Percentiles rank a stretch among this genome's conserved stretches.
These are phyloP conservation scores for Solenopsis invicta DNA, from an alignment of 1,140 invertebrate genomes.

Conservation along the genomic window DNA sequence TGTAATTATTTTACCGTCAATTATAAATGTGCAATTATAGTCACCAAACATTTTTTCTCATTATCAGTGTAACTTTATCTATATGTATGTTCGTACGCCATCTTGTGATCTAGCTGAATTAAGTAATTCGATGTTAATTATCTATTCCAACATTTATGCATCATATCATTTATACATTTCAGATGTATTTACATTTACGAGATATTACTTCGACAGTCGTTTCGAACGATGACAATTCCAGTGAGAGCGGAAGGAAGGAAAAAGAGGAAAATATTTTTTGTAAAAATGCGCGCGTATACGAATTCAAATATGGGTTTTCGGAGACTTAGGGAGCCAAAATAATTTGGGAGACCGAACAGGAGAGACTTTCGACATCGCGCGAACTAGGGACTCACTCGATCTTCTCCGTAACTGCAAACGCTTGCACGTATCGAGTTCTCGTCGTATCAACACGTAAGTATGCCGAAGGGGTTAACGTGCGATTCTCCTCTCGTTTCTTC, in stretches of 20 bases:
- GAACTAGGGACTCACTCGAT: neutral
- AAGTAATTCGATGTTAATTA: too few species aligned
- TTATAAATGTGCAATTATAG: too few species aligned
- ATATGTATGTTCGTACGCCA: too few species aligned
- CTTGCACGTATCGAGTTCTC: neutral
- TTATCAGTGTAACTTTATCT: too few species aligned
- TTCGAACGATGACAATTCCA: too few species aligned
- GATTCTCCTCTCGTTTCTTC: neutral
- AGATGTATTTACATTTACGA: neutral
- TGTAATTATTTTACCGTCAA: too few species aligned
- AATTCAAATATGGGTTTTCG: neutral
- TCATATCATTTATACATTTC: neutral
- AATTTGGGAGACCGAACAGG: neutral
- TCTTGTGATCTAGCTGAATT: too few species aligned
- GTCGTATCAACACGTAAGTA: slow-evolving; percentile 15
- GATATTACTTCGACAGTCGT: neutral
- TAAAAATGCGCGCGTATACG: neutral
- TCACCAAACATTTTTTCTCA: too few species aligned
- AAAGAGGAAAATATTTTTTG: too few species aligned
- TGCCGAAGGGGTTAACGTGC: slow-evolving; percentile 40
- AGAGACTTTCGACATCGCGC: neutral
- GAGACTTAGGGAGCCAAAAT: neutral
- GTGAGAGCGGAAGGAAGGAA: too few species aligned
- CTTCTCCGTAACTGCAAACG: neutral
- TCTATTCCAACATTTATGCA: too few species aligned